phyloP scores from a whole-genome alignment of 2,113 vertebrate species.

The Sceloporus tristichus region DNA sequence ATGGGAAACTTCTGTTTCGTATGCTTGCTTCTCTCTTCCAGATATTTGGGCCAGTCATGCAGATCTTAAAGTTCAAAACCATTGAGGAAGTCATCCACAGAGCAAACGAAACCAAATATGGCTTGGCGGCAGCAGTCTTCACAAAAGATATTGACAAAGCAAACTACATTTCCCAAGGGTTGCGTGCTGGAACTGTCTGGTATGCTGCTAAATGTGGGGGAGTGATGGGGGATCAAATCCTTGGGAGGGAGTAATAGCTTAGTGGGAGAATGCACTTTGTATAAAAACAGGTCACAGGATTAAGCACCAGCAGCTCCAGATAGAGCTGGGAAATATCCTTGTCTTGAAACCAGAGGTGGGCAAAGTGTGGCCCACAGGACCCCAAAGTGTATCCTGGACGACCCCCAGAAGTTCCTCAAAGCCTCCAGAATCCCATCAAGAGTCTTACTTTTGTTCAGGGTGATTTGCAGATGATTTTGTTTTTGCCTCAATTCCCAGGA shows the following conservation, averaged over 20 bases:
- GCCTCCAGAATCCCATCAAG: too few relatives aligned
- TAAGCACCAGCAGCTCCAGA: too few relatives aligned
- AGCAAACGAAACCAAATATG: slow-evolving; percentile 91
- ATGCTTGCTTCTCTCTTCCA: slow-evolving; percentile 55
- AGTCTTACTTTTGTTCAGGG: too few relatives aligned
- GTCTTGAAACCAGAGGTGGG: too few relatives aligned
- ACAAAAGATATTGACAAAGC: slow-evolving; percentile 93
- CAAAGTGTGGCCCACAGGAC: too few relatives aligned
- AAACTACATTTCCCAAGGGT: slow-evolving; percentile 86
- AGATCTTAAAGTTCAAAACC: slow-evolving; percentile 94
- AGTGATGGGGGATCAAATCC: not conserved
- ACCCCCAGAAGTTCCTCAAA: too few relatives aligned
- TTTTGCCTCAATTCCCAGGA: not conserved
- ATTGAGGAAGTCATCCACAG: slow-evolving; percentile 91
- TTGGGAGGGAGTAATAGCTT: not conserved
- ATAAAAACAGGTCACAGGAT: too few relatives aligned
- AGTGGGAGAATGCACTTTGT: not conserved
- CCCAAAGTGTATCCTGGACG: too few relatives aligned
- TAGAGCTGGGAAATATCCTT: too few relatives aligned
- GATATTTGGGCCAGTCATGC: slow-evolving; percentile 99
- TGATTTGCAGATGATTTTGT: too few relatives aligned
- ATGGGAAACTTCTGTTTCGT: not conserved
- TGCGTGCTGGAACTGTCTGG: slow-evolving; percentile 95
- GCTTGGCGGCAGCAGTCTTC: slow-evolving; percentile 93
- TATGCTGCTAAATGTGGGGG: slow-evolving; percentile 65